A percentile compares a stretch with the other conserved stretches of the same genome.
Conservation (phyloP, 2,113 vertebrate genomes). For the Hiodon tergisus region DNA sequence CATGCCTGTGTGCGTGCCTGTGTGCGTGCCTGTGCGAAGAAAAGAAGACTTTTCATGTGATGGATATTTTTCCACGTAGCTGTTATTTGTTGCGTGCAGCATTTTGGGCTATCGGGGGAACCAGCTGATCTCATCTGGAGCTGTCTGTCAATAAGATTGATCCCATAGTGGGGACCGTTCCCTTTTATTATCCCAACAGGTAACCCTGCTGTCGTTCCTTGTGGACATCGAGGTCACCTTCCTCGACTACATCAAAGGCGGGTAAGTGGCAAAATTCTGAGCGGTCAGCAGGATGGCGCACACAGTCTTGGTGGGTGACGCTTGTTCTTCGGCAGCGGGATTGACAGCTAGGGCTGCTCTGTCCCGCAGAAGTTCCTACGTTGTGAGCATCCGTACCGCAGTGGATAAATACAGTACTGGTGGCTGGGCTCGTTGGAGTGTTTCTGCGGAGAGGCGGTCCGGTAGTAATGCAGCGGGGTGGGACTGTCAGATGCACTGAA, state of each 20-base stretch:
- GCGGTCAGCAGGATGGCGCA: background rate
- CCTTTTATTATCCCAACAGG: slow-evolving; percentile 55
- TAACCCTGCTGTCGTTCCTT: slow-evolving; percentile 94
- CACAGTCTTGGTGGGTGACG: background rate
- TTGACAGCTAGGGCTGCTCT: background rate
- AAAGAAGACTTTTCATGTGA: no score
- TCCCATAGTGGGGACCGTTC: no score
- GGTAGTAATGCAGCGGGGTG: no score
- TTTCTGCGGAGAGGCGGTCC: no score
- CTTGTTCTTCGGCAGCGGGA: background rate
- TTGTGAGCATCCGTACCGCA: no score
- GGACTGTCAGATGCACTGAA: no score
- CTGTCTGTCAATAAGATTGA: no score
- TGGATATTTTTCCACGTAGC: no score
- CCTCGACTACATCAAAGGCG: slow-evolving; percentile 97
- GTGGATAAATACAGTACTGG: slow-evolving; percentile 1
- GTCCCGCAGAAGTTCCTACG: background rate
- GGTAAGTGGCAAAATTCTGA: slow-evolving; percentile 66
- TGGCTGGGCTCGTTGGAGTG: no score
- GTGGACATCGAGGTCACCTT: slow-evolving; percentile 96
- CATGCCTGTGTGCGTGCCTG: slow-evolving; percentile 21
- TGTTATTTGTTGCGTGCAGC: no score
- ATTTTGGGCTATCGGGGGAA: no score
- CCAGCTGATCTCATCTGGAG: no score
- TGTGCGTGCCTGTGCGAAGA: background rate